These are phyloP conservation scores for Nomada flava DNA, from an alignment of 2,888 invertebrate species.

Conservation along the genomic window DNA sequence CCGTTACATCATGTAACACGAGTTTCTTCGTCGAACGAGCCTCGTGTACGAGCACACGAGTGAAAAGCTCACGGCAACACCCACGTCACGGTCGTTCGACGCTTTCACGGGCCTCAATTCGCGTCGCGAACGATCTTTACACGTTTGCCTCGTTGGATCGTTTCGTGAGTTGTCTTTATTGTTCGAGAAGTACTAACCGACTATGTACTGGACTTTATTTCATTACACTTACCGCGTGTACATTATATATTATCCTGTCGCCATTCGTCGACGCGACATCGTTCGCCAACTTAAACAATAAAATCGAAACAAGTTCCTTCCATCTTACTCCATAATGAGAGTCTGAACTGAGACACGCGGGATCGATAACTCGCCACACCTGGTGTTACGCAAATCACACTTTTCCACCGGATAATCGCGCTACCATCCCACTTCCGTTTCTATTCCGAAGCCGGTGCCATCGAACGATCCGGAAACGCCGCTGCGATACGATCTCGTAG, in stretches of 20 bases:
- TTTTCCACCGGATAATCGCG: not conserved
- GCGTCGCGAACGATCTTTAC: slow-evolving; percentile 69
- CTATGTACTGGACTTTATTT: slow-evolving; percentile 2
- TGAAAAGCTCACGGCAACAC: slow-evolving; percentile 65
- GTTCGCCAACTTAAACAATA: not conserved
- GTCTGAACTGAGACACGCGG: too few species aligned
- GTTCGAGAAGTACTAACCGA: slow-evolving; percentile 28
- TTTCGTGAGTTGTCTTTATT: slow-evolving; percentile 57
- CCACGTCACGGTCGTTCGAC: slow-evolving; percentile 70
- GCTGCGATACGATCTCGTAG: slow-evolving; percentile 13
- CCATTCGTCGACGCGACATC: not conserved
- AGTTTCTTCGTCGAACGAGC: slow-evolving; percentile 45
- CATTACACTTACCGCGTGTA: not conserved
- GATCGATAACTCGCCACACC: too few species aligned
- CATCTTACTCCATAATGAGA: too few species aligned
- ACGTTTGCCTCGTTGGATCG: slow-evolving; percentile 54
- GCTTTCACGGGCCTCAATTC: slow-evolving; percentile 66
- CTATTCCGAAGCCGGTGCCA: not conserved
- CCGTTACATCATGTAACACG: slow-evolving; percentile 73
- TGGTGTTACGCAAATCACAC: too few species aligned
- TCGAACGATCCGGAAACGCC: slow-evolving; percentile 1
- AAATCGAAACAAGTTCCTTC: too few species aligned
- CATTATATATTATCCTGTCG: not conserved
- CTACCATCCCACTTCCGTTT: not conserved
- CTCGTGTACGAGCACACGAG: slow-evolving; percentile 25